phyloP scores from a whole-genome alignment of 2,797 vertebrate species.

The Sebastes hubbsi region DNA sequence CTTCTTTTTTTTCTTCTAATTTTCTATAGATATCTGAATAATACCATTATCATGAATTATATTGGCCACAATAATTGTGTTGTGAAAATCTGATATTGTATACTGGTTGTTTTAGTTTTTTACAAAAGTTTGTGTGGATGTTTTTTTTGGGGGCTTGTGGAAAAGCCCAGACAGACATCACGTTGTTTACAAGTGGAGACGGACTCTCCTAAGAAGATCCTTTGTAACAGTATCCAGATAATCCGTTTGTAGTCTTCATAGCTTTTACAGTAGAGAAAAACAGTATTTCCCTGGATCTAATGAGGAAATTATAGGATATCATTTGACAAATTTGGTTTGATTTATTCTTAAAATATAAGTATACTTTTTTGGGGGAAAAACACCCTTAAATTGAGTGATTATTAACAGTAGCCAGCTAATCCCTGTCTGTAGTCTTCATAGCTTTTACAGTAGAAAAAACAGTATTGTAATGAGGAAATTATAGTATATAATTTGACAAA shows the following conservation, averaged over 20 bases:
- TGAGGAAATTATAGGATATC: background rate
- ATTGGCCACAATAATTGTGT: too few relatives aligned
- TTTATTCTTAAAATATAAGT: background rate
- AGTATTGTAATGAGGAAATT: background rate
- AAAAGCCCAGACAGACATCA: conserved; percentile 24
- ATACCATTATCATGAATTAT: too few relatives aligned
- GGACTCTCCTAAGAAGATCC: conserved; percentile 41
- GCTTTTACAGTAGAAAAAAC: conserved; percentile 1
- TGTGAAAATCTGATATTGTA: too few relatives aligned
- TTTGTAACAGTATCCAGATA: conserved; percentile 63
- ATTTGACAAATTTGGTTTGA: background rate
- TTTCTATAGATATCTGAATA: too few relatives aligned
- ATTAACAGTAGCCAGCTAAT: conserved; percentile 59
- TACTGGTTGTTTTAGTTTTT: background rate
- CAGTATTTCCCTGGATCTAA: background rate
- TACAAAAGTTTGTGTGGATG: background rate
- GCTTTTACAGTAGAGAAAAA: background rate
- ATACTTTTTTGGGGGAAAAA: background rate
- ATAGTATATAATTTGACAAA: background rate
- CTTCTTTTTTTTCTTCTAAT: too few relatives aligned
- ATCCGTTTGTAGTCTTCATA: conserved; percentile 50
- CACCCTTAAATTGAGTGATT: background rate
- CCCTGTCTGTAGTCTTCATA: conserved; percentile 37
- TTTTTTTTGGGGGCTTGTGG: background rate
- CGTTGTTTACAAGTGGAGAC: conserved; percentile 74